Conservation (phyloP, 2,113 vertebrate genomes). For the Opisthocomus hoazin region DNA sequence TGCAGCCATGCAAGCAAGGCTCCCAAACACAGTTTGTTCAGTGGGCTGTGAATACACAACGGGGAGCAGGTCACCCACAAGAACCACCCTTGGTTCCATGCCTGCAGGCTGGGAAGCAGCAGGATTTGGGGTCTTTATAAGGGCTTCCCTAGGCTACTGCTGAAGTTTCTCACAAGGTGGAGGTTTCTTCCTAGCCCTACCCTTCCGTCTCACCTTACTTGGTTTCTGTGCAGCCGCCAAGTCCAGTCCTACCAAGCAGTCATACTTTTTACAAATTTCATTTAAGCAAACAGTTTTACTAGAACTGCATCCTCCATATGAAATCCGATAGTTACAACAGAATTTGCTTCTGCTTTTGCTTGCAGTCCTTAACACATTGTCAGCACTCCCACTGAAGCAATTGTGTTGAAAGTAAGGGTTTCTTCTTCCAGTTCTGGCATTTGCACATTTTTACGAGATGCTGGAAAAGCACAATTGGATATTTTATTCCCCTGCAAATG, state of each 20-base stretch:
- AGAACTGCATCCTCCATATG: background rate
- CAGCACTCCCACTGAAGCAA: background rate
- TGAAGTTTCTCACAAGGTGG: background rate
- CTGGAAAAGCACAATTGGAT: background rate
- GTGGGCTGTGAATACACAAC: background rate
- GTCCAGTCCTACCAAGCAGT: background rate
- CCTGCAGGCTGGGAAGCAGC: background rate
- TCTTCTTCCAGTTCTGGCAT: slow-evolving; percentile 22
- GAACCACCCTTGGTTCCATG: background rate
- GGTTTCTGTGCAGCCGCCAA: background rate
- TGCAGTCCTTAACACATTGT: background rate
- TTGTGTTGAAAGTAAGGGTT: background rate
- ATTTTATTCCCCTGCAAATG: background rate
- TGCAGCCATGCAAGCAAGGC: background rate
- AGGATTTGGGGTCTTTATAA: background rate
- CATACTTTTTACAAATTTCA: background rate
- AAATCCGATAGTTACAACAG: background rate
- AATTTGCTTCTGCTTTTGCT: background rate
- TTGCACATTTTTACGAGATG: background rate
- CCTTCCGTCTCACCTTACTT: background rate
- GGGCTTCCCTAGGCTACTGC: background rate
- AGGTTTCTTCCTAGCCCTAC: background rate
- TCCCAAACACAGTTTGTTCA: background rate
- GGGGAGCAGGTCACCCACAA: background rate
- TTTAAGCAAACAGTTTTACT: background rate